A percentile compares a stretch with the other conserved stretches of the same genome.
Evolutionary conservation across 2,888 invertebrate species (phyloP).

Genomic region (Pseudoips prasinana): DNA sequence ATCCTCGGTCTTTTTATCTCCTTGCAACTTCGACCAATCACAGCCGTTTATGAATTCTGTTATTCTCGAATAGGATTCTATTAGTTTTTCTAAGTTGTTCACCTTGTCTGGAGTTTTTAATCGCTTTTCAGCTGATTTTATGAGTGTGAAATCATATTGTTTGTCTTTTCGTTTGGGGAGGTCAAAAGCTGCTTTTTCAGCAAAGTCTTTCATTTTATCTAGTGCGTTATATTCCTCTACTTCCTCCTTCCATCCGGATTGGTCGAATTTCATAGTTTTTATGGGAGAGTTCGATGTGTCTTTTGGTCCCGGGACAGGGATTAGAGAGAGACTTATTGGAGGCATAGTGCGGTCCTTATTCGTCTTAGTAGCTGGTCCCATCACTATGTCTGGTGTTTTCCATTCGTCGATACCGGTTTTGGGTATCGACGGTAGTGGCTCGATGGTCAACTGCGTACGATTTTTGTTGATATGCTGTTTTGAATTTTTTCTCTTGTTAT

Average conservation of each 20-base stretch:
- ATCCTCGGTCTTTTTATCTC: constrained; percentile 56
- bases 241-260: constrained; percentile 58
- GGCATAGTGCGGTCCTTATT: constrained; percentile 68
- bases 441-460: constrained; percentile 74
- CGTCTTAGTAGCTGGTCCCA: constrained; percentile 56
- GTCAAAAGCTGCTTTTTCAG: constrained; percentile 74
- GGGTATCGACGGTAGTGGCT: constrained; percentile 59
- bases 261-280: constrained; percentile 59
- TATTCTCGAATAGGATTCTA: constrained; percentile 73
- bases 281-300: constrained; percentile 54
- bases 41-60: constrained; percentile 76
- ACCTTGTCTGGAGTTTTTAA: constrained; percentile 53
- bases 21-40: constrained; percentile 67
- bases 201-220: constrained; percentile 78
- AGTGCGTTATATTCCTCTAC: constrained; percentile 72
- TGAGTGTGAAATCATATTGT: constrained; percentile 27
- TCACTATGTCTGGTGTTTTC: constrained; percentile 65
- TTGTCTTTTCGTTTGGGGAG: constrained; percentile 62
- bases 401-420: constrained; percentile 53
- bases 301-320: constrained; percentile 68
- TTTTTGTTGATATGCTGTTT: constrained; percentile 80
- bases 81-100: constrained; percentile 65
- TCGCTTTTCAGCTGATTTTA: constrained; percentile 47
- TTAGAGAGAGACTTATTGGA: constrained; percentile 72
- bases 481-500: constrained; percentile 52